Conservation (phyloP, 2,888 invertebrate species). For the Gandaritis pyraliata region DNA sequence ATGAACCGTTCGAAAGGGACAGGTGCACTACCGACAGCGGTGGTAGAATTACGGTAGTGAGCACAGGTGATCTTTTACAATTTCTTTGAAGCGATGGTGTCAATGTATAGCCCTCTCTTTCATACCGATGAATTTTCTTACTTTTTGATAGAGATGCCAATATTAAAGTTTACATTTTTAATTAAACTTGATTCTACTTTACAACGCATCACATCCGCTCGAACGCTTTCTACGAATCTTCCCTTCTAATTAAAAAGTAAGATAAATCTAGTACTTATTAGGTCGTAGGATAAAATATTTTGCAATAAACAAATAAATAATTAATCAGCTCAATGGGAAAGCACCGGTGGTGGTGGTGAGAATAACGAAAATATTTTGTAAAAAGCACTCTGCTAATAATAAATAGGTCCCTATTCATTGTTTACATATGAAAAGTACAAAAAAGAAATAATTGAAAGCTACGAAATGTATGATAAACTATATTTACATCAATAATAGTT, state of each 20-base stretch:
- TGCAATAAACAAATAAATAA: too few relatives aligned
- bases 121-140: conserved; percentile 44
- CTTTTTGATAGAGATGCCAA: conserved; percentile 56
- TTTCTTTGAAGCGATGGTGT: conserved; percentile 72
- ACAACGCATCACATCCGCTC: conserved; percentile 70
- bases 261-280: conserved; percentile 53
- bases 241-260: conserved; percentile 67
- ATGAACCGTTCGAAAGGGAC: conserved; percentile 83
- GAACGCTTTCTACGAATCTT: conserved; percentile 44
- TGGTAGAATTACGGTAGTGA: conserved; percentile 83
- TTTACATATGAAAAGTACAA: too few relatives aligned
- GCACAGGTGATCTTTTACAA: conserved; percentile 84
- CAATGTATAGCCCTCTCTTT: conserved; percentile 74
- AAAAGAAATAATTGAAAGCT: too few relatives aligned
- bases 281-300: too few relatives aligned
- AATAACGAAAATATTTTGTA: too few relatives aligned
- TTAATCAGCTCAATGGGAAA: conserved; percentile 36
- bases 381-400: too few relatives aligned
- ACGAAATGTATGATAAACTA: too few relatives aligned
- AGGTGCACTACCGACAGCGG: conserved; percentile 75
- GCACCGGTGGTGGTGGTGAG: too few relatives aligned
- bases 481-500: too few relatives aligned
- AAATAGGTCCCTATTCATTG: too few relatives aligned
- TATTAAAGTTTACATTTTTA: conserved; percentile 60
- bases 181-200: conserved; percentile 71